Evolutionary conservation across 2,797 vertebrate genomes (phyloP).

Genomic region (Falco concolor): DNA sequence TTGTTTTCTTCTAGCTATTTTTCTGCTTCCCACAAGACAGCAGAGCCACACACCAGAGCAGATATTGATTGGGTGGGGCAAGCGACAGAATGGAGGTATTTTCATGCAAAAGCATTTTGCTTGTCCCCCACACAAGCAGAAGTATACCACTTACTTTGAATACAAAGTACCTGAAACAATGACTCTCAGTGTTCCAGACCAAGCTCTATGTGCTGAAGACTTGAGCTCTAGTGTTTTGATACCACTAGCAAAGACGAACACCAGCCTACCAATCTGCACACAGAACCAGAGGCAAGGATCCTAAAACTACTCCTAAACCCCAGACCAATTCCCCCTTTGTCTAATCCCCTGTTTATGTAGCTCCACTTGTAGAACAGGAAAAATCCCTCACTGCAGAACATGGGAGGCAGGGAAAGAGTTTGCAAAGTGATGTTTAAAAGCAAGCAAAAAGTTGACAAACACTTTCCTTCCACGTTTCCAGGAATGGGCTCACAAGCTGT

Average conservation of each 20-base stretch:
- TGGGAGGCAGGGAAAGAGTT: not conserved
- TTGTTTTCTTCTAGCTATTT: not conserved
- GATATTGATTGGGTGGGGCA: conserved; percentile 17
- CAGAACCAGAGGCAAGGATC: not conserved
- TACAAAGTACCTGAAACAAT: not conserved
- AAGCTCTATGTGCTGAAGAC: not conserved
- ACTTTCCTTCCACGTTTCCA: not conserved
- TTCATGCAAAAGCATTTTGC: not conserved
- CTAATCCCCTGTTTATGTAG: not conserved
- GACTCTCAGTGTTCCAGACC: not conserved
- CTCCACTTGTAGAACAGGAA: not conserved
- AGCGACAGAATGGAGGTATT: not conserved
- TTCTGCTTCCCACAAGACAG: not conserved
- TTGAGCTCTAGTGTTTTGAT: not conserved
- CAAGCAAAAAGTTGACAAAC: not conserved
- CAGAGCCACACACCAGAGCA: not conserved
- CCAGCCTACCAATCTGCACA: not conserved
- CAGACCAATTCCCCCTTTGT: not conserved
- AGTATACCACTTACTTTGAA: not conserved
- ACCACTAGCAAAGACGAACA: not conserved
- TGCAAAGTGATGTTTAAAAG: not conserved
- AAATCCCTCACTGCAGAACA: not conserved
- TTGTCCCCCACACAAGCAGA: not conserved
- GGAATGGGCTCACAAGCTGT: not conserved
- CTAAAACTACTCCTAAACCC: not conserved